A percentile compares a stretch with the other conserved stretches of the same genome.
phyloP scores from a whole-genome alignment of 2,888 invertebrate species.

The Eudemis profundana region DNA sequence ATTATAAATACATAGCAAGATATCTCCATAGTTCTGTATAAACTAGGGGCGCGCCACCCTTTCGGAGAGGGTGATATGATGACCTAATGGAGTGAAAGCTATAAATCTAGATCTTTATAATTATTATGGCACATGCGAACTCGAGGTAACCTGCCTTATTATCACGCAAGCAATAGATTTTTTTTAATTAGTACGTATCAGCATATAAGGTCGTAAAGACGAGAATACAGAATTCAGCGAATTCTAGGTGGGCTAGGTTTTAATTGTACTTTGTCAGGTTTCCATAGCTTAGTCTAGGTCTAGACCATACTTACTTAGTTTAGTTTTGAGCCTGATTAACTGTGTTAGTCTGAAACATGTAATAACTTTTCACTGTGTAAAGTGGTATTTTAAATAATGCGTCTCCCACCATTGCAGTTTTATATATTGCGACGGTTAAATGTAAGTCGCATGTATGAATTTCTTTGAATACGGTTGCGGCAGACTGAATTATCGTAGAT shows the following conservation, averaged over 20 bases:
- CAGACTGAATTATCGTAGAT: no score
- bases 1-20: no score
- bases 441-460: no score
- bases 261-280: background rate
- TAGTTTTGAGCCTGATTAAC: no score
- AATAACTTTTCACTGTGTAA: no score
- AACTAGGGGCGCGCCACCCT: background rate
- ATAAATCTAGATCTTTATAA: constrained; percentile 15
- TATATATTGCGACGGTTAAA: no score
- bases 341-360: no score
- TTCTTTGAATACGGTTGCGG: no score
- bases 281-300: background rate
- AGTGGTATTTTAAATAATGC: no score
- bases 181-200: background rate
- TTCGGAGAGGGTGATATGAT: background rate
- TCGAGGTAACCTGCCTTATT: background rate
- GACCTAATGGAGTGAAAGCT: background rate
- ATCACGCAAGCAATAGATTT: constrained; percentile 8
- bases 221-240: background rate
- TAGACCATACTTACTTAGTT: background rate
- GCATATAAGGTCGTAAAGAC: background rate
- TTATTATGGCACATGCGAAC: constrained; percentile 15
- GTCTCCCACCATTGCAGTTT: no score
- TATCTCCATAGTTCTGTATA: background rate
- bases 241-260: background rate